These are phyloP conservation scores for Trematocara unimaculatum DNA, from an alignment of 2,113 vertebrate species.

Conservation along the genomic window DNA sequence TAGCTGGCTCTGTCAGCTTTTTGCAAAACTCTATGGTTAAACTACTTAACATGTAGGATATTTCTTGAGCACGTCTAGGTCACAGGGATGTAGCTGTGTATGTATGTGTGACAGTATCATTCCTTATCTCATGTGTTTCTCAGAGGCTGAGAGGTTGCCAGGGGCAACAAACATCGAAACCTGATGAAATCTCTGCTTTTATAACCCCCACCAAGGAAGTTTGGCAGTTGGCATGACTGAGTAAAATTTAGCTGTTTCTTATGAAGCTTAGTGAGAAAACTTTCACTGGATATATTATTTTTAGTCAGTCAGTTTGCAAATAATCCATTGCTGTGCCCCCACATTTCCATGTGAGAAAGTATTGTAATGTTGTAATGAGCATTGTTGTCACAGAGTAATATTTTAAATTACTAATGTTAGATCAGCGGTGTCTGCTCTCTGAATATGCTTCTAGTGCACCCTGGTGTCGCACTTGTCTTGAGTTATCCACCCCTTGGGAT, in stretches of 20 bases:
- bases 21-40: background rate
- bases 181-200: slow-evolving; percentile 36
- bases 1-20: background rate
- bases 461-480: background rate
- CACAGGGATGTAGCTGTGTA: background rate
- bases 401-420: background rate
- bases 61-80: background rate
- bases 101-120: background rate
- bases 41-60: background rate
- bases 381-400: background rate
- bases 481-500: slow-evolving; percentile 13
- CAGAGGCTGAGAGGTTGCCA: background rate
- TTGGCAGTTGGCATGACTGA: background rate
- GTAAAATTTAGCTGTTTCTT: background rate
- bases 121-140: background rate
- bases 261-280: background rate
- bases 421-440: background rate
- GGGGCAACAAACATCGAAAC: background rate
- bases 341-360: background rate
- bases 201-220: background rate
- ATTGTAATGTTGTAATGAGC: background rate
- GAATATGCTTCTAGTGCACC: background rate
- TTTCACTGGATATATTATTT: background rate
- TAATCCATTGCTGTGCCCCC: background rate
- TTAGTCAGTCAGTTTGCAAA: background rate